Evolutionary conservation across 2,113 vertebrate species (phyloP), one percentile per base, ranked within the genome.

Genomic region (Oreocharis arfaki): DNA sequence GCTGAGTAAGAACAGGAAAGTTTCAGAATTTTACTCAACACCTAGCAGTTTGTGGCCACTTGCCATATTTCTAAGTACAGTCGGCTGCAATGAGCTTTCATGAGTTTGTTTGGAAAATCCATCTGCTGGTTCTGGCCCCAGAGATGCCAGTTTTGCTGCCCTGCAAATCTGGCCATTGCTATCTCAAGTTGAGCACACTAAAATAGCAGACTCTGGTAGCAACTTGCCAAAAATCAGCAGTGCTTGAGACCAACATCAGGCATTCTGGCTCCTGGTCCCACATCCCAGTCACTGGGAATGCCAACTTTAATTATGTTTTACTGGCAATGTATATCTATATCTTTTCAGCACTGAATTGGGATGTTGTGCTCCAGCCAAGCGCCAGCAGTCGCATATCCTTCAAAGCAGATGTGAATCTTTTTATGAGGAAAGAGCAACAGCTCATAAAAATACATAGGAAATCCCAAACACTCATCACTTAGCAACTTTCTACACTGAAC

Each of bases 251-350:
- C 37, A n/a, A 67, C 63, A 61, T 91, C 53, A 79, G 84, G 69
- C 69, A 73, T 94, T 87, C 67, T 94, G 92, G 73, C 92, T 96
- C 30, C 59, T 74, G 64, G 24, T 93, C 55, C 67, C 19, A 9
- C 57, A 67, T 68, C n/a, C 68, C 64, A 77, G 82, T 47, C 76
- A 33, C 83, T 71, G 60, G 68, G 60, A 92, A 86, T 88, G 96
- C 76, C 90, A 96, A 33, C 60, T 95, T 95, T 92, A 92, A 91
- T 95, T 95, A 95, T 53, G 47, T 86, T 94, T 95, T 93, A 52
- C 49, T 96, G 85, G 76, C 88, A 95, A 50, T 32, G 37, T 68
- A 20, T 64, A 92, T 80, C 79, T 91, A 10, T 80, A 55, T 70
- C 65, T 94, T 77, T 85, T 88, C 79, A 81, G 64, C 70, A 71